Percentiles rank a stretch among this genome's conserved stretches.
Evolutionary conservation across 2,888 invertebrate genomes (phyloP).

Genomic region (Nipponacmea schrenckii): DNA sequence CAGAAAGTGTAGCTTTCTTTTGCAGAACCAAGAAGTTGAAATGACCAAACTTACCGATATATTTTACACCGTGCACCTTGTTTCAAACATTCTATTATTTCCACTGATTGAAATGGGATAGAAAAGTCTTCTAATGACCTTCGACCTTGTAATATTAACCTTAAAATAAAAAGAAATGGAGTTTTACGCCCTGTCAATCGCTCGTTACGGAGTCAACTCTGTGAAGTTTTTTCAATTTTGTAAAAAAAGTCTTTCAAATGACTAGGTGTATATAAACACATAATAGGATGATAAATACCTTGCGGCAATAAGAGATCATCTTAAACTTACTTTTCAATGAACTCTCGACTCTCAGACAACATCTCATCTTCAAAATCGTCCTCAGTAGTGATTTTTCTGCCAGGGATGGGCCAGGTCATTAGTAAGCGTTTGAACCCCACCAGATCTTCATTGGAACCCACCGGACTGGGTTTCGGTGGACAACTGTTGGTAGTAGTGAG

Average conservation of each 20-base stretch:
- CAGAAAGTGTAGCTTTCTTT: too few species aligned
- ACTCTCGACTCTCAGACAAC: too few species aligned
- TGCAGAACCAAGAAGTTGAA: too few species aligned
- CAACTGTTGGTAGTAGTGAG: conserved; percentile 34
- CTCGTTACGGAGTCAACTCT: too few species aligned
- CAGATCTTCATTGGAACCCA: conserved; percentile 1
- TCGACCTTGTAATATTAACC: conserved; percentile 28
- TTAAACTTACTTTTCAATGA: too few species aligned
- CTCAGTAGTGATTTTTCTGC: conserved; percentile 8
- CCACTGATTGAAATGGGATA: conserved; percentile 64
- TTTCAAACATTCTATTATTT: conserved; percentile 58
- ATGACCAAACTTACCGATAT: conserved; percentile 55
- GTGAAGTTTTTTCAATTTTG: too few species aligned
- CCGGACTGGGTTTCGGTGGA: conserved; percentile 29
- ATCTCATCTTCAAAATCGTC: background rate
- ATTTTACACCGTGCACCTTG: conserved; percentile 59
- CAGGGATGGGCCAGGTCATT: conserved; percentile 4
- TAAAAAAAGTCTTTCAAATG: too few species aligned
- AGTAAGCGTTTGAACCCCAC: background rate
- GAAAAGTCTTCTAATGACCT: conserved; percentile 62
- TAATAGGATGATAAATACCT: too few species aligned
- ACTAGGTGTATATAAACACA: too few species aligned
- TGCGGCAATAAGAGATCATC: too few species aligned
- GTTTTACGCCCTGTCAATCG: background rate
- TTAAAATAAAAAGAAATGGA: conserved; percentile 11